phyloP scores from a whole-genome alignment of 2,888 invertebrate genomes.

The Leucophora obtusa region DNA sequence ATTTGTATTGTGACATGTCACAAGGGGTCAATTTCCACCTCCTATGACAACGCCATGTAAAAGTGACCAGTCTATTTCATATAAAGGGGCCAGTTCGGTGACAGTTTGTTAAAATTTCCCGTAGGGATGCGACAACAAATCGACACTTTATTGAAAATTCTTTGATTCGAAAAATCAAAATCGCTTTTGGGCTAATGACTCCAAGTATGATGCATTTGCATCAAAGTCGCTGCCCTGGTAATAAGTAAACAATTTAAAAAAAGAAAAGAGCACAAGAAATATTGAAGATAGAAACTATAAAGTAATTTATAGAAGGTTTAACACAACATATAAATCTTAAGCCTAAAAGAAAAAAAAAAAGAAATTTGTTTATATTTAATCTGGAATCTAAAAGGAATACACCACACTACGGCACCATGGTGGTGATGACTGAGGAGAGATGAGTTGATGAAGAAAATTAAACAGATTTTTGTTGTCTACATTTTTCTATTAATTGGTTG shows the following conservation, averaged over 20 bases:
- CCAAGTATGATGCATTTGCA: too few relatives aligned
- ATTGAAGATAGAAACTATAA: background rate
- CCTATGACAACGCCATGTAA: too few relatives aligned
- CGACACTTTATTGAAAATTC: too few relatives aligned
- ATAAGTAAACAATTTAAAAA: background rate
- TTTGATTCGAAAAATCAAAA: too few relatives aligned
- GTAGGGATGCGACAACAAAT: too few relatives aligned
- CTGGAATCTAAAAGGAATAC: conserved; percentile 7
- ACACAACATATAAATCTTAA: conserved; percentile 5
- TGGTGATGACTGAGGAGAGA: conserved; percentile 21
- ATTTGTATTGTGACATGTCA: too few relatives aligned
- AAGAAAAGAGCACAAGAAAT: background rate
- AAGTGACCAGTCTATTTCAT: too few relatives aligned
- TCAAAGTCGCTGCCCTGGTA: too few relatives aligned
- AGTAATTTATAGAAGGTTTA: conserved; percentile 3
- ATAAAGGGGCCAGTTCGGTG: too few relatives aligned
- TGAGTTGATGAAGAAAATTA: conserved; percentile 46
- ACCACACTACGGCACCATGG: background rate
- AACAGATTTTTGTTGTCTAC: conserved; percentile 33
- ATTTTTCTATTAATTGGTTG: background rate
- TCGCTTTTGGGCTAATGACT: too few relatives aligned
- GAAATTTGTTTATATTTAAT: conserved; percentile 3
- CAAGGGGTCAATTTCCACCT: too few relatives aligned
- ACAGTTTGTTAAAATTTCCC: too few relatives aligned
- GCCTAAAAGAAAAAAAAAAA: background rate